Percentiles rank a stretch among this genome's conserved stretches.
These are phyloP conservation scores for Heloderma charlesbogerti DNA, from an alignment of 2,113 vertebrate species.

Conservation along the genomic window DNA sequence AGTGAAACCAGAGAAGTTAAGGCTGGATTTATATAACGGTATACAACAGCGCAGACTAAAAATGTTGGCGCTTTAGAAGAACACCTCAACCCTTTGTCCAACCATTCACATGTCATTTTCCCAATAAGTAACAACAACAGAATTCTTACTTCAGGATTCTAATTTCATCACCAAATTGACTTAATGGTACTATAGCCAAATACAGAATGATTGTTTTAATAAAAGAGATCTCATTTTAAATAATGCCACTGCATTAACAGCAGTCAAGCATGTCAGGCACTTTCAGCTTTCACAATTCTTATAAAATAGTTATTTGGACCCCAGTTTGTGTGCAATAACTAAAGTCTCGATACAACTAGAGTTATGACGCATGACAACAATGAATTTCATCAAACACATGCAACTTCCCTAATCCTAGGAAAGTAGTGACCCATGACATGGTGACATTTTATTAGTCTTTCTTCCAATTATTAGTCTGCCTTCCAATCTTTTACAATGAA, in stretches of 20 bases:
- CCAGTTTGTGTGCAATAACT: background rate
- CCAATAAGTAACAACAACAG: slow-evolving; percentile 40
- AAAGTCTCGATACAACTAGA: slow-evolving; percentile 15
- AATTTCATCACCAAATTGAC: slow-evolving; percentile 29
- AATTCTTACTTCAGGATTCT: slow-evolving; percentile 9
- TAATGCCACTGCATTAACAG: background rate
- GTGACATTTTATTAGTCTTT: slow-evolving; percentile 52
- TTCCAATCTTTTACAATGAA: slow-evolving; percentile 57
- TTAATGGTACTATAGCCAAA: fast-evolving
- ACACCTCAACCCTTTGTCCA: slow-evolving; percentile 40
- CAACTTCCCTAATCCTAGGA: slow-evolving; percentile 44
- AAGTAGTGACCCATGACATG: slow-evolving; percentile 43
- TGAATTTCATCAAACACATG: slow-evolving; percentile 44
- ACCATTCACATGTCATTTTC: slow-evolving; percentile 58
- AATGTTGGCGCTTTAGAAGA: slow-evolving; percentile 50
- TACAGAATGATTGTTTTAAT: slow-evolving; percentile 27
- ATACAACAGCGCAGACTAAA: slow-evolving; percentile 55
- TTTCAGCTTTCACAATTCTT: slow-evolving; percentile 19
- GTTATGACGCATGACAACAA: slow-evolving; percentile 31
- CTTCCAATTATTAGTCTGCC: slow-evolving; percentile 57
- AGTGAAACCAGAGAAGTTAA: slow-evolving; percentile 43
- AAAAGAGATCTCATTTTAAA: background rate
- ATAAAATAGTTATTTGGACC: slow-evolving; percentile 40
- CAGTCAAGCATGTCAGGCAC: background rate
- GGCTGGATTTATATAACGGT: slow-evolving; percentile 37